A percentile compares a stretch with the other conserved stretches of the same genome.
These are phyloP conservation scores for Mimumesa dahlbomi DNA, from an alignment of 2,888 invertebrate species.

Conservation along the genomic window DNA sequence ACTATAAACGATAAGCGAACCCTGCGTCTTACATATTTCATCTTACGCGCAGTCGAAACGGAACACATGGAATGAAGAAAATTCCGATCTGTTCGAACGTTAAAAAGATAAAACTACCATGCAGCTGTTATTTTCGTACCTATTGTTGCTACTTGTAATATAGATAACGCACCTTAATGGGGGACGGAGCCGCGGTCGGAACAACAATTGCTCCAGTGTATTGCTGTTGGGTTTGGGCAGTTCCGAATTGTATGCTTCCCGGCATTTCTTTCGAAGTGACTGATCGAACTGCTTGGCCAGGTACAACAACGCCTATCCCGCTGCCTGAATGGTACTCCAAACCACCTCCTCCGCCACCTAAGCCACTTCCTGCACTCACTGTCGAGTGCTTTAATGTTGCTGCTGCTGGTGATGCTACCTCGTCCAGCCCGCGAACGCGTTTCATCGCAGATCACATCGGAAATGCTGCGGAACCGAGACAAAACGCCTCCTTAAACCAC, in stretches of 20 bases:
- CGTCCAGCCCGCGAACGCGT: slow-evolving; percentile 81
- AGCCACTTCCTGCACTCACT: slow-evolving; percentile 78
- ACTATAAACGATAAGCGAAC: too few relatives aligned
- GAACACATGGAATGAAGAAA: too few relatives aligned
- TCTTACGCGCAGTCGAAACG: too few relatives aligned
- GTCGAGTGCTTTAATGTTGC: slow-evolving; percentile 82
- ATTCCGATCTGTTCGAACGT: too few relatives aligned
- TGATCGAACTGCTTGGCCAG: slow-evolving; percentile 78
- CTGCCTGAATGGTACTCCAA: slow-evolving; percentile 78
- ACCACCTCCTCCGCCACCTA: slow-evolving; percentile 73
- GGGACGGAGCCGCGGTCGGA: slow-evolving; percentile 76
- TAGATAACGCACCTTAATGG: slow-evolving; percentile 74
- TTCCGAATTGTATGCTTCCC: slow-evolving; percentile 80
- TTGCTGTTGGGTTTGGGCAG: slow-evolving; percentile 77
- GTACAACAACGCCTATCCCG: slow-evolving; percentile 75
- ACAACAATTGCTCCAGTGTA: slow-evolving; percentile 79
- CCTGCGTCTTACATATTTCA: too few relatives aligned
- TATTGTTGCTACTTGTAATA: neutral
- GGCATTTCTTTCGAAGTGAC: slow-evolving; percentile 79
- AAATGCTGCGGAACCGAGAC: slow-evolving; percentile 80
- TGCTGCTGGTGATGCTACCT: slow-evolving; percentile 78
- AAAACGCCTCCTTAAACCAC: neutral
- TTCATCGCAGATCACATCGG: slow-evolving; percentile 86
- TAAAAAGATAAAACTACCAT: too few relatives aligned
- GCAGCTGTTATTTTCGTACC: neutral